Evolutionary conservation across 2,113 vertebrate species (phyloP), one percentile per base, ranked within the genome.

Genomic region (Coreoperca whiteheadi): DNA sequence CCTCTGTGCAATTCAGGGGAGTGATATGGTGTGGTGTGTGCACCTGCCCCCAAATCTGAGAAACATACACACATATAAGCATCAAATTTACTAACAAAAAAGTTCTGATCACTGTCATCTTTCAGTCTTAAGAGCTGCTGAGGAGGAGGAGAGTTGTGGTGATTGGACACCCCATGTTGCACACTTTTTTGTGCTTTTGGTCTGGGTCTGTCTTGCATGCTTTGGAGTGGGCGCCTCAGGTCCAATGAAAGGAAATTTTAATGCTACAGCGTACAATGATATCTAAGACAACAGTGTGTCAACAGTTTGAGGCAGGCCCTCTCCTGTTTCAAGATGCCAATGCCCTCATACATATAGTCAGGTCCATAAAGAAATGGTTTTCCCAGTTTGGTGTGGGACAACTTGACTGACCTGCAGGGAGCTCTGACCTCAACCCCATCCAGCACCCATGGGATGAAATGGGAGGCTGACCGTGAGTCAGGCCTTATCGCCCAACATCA

Each of bases 31-130:
- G 15, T 21, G 50, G 48, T 69, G 69, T 39, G 51, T 71, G 67
- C 88, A 93, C 87, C 87, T 93, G 88, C 71, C 69, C 61, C 34
- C 54, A 74, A 69, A 41, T 48, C 59, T 67, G 53, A 83, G 20
- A 81, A 60, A 78, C 32, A 43, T 50, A 74, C 21, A 4, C 21
- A 63, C 8, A 64, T 18, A 66, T 57, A 72, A 68, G 28, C n/a
- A 74, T 59, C 21, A 37, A 28, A 71, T 78, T 37, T 39, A 59
- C 8, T 12, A 4, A 43, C 30, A 51, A 84, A 73, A 59, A 51
- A 60, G 32, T 48, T 74, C 77, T 85, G 34, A 46, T 76, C 54
- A 12, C 6, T 7, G 25, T 57, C 39, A 1, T 32, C 37, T 3
- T 14, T 56, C 9, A 23, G 43, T 64, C n/a, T 60, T 70, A 48